phyloP scores from a whole-genome alignment of 2,797 vertebrate genomes.

The Sciurus vulgaris region DNA sequence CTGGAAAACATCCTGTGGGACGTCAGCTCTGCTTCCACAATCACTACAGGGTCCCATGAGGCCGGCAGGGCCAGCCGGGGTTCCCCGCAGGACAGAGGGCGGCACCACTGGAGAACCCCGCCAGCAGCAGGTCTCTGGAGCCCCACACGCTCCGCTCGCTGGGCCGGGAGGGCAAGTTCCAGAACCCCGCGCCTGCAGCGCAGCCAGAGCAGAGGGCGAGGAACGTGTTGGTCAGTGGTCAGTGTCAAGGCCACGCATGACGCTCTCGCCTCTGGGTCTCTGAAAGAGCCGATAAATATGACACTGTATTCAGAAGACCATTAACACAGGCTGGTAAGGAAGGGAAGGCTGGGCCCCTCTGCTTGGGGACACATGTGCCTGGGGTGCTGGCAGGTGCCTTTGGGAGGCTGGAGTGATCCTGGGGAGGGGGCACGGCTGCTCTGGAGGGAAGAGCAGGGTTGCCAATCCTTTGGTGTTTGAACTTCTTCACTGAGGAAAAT shows the following conservation, averaged over 20 bases:
- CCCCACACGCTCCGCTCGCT: too few relatives aligned
- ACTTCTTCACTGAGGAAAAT: neutral
- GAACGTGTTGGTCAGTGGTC: neutral
- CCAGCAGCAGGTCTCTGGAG: rapidly evolving
- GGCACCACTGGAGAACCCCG: neutral
- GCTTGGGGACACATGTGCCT: neutral
- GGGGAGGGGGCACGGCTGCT: rapidly evolving
- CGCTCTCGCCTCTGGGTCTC: neutral
- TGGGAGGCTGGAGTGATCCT: neutral
- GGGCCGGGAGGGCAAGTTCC: too few relatives aligned
- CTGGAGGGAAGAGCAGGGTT: too few relatives aligned
- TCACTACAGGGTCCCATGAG: rapidly evolving
- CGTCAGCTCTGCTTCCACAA: too few relatives aligned
- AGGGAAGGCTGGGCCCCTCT: rapidly evolving
- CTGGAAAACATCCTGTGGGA: neutral
- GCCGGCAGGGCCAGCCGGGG: neutral
- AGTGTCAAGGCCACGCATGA: too few relatives aligned
- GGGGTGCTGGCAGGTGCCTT: neutral
- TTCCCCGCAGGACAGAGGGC: too few relatives aligned
- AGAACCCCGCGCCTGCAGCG: too few relatives aligned
- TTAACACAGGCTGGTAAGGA: rapidly evolving
- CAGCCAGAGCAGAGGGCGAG: neutral
- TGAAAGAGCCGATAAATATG: neutral
- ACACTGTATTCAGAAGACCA: too few relatives aligned
- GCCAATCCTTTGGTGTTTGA: neutral